Evolutionary conservation across 1,140 invertebrate genomes (phyloP), one percentile per base, ranked within the genome.

Genomic region (Phocides pigmalion): DNA sequence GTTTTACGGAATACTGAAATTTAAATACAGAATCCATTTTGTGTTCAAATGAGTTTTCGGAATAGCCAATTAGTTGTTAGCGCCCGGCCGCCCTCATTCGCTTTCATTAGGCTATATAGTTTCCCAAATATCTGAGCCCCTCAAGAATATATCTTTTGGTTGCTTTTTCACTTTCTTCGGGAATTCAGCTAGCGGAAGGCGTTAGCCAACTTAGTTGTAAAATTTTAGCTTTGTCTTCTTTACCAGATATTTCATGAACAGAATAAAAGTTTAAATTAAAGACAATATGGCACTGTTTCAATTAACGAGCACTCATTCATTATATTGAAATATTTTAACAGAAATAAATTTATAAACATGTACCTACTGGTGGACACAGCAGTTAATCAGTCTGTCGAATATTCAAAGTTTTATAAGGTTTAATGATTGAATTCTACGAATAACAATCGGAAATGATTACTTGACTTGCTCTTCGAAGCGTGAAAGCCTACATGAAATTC

Each of bases 21-120:
- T 91, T 91, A 91, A 91, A 91, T 91, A 91, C 86, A 81, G 78
- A 91, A 91, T 83, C 89, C 89, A 89, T 91, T 91, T 89, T 89
- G 84, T 85, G 87, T 91, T 89, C 84, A 89, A 91, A 91, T 89
- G 89, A 91, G 89, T 91, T 91, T 91, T 88, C 78, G 80, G 86
- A 91, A 89, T 91, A 85, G 89, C 79, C 89, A 89, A 91, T 91
- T 89, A 91, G 87, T 91, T 91, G 89, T 91, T 91, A 91, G 89
- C 87, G 86, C 81, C 82, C 79, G 79, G 79, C 84, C 82, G 81
- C 84, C 85, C 88, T 87, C 86, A 82, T 86, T 89, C 83, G 67
- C 87, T 89, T 91, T 91, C 86, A 91, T 89, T 91, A 88, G 79
- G 84, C 84, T 88, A 88, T 89, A 88, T 91, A 89, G 87, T 89